Evolutionary conservation across 2,113 vertebrate species (phyloP).

Genomic region (Tachysurus fulvidraco): DNA sequence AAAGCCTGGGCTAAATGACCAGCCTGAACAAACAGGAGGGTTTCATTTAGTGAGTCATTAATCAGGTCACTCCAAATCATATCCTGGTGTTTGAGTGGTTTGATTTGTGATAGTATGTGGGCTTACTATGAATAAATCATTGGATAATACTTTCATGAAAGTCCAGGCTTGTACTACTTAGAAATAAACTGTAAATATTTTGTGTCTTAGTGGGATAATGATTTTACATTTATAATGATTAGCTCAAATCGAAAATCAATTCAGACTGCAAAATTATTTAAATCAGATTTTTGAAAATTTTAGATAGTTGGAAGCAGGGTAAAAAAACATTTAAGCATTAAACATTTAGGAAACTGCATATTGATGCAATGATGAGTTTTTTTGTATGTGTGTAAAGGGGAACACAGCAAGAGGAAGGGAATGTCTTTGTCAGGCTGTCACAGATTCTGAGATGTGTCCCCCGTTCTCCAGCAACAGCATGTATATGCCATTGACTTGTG

Average conservation of each 20-base stretch:
- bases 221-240: neutral
- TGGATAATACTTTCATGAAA: conserved; percentile 4
- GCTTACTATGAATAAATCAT: conserved; percentile 1
- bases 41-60: neutral
- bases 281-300: neutral
- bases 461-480: conserved; percentile 66
- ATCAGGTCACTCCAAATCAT: neutral
- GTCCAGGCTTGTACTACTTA: neutral
- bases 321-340: no score
- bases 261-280: no score
- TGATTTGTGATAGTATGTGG: neutral
- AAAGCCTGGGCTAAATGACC: neutral
- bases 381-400: conserved; percentile 32
- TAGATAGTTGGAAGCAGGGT: neutral
- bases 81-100: neutral
- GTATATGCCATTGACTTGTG: conserved; percentile 70
- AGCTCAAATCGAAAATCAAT: neutral
- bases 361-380: conserved; percentile 46
- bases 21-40: neutral
- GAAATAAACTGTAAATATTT: neutral
- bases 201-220: neutral
- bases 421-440: conserved; percentile 75
- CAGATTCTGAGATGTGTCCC: conserved; percentile 60
- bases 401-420: conserved; percentile 63
- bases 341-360: neutral